Percentiles rank a stretch among this genome's conserved stretches.
Conservation (phyloP, 2,797 vertebrate genomes). For the Oryzias dopingdopingensis region DNA sequence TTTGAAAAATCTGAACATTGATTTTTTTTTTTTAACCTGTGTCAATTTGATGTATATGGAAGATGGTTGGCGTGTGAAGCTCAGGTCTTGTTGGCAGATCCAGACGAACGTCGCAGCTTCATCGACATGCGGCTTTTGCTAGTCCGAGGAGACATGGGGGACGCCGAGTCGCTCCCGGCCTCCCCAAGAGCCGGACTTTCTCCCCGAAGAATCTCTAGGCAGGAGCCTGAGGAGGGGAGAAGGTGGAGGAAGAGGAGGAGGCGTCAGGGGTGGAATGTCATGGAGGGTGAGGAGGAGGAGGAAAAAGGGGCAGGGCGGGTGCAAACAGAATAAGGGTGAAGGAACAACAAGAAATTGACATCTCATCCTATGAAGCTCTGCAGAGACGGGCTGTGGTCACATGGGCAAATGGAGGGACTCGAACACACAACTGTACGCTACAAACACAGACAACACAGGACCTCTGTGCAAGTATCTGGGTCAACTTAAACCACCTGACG, state of each 20-base stretch:
- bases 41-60: not conserved
- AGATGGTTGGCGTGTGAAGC: not conserved
- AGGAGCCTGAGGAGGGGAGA: conserved; percentile 83
- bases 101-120: conserved; percentile 96
- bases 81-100: conserved; percentile 96
- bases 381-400: conserved; percentile 9
- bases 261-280: not conserved
- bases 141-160: conserved; percentile 96
- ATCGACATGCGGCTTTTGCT: conserved; percentile 99
- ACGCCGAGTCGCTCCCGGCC: conserved; percentile 88
- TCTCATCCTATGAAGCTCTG: conserved; percentile 13
- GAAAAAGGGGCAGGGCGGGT: conserved; percentile 19
- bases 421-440: conserved; percentile 6
- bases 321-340: conserved; percentile 31
- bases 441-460: conserved; percentile 12
- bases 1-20: conserved; percentile 2
- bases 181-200: conserved; percentile 85
- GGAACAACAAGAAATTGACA: conserved; percentile 41
- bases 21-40: not conserved
- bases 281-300: not conserved
- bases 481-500: conserved; percentile 13
- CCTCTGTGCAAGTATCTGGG: conserved; percentile 1
- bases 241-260: conserved; percentile 28
- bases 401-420: conserved; percentile 6
- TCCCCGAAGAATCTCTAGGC: conserved; percentile 88